Percentiles rank a stretch among this genome's conserved stretches.
Conservation (phyloP, 1,140 invertebrate species). For the Halesus radiatus region DNA sequence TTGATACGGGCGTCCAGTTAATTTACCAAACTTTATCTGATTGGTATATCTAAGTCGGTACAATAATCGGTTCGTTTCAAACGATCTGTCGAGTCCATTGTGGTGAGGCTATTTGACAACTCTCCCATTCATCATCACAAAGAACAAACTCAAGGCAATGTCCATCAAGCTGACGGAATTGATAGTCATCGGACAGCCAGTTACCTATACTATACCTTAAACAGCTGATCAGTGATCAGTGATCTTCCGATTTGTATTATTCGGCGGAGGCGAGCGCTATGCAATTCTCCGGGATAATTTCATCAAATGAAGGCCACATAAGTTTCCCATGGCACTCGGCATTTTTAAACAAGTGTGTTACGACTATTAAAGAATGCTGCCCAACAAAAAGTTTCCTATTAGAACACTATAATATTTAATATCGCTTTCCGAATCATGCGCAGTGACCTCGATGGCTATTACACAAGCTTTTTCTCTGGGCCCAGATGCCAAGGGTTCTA, state of each 20-base stretch:
- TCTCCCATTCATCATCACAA: slow-evolving; percentile 34
- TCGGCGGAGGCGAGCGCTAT: neutral
- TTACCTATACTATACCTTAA: neutral
- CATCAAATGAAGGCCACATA: neutral
- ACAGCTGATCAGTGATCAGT: neutral
- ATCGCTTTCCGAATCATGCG: too few relatives aligned
- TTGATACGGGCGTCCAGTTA: slow-evolving; percentile 26
- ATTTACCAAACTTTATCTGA: slow-evolving; percentile 37
- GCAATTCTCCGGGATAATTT: slow-evolving; percentile 1
- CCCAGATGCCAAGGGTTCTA: too few relatives aligned
- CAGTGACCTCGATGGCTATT: too few relatives aligned
- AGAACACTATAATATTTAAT: too few relatives aligned
- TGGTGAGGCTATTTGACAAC: slow-evolving; percentile 35
- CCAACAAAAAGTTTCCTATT: too few relatives aligned
- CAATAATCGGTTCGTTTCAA: slow-evolving; percentile 39
- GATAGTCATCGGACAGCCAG: slow-evolving; percentile 22
- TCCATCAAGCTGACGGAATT: slow-evolving; percentile 21
- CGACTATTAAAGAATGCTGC: too few relatives aligned
- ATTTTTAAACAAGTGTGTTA: too few relatives aligned
- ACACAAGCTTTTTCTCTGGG: too few relatives aligned
- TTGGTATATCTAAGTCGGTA: slow-evolving; percentile 23
- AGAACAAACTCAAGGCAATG: slow-evolving; percentile 23
- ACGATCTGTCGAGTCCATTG: slow-evolving; percentile 38
- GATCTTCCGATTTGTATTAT: neutral
- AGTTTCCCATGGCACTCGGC: neutral